Percentiles rank a stretch among this genome's conserved stretches.
These are phyloP conservation scores for Akabosia matsudoensis DNA, from an alignment of 1,140 invertebrate genomes.

Conservation along the genomic window DNA sequence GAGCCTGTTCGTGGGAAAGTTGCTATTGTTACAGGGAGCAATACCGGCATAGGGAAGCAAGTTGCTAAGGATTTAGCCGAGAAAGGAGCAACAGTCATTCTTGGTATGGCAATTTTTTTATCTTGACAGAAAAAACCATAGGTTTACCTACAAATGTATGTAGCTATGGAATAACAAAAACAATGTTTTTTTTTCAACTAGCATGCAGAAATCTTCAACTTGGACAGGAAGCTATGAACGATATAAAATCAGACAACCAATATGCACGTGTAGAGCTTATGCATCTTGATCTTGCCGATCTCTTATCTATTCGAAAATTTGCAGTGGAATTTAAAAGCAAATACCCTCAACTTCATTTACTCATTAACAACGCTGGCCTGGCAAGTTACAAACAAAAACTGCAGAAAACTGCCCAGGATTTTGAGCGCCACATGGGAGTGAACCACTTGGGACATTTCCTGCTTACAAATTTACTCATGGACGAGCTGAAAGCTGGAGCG, in stretches of 20 bases:
- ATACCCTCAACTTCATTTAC: conserved; percentile 64
- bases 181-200: neutral
- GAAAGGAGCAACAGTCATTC: conserved; percentile 29
- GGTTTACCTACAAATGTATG: too few relatives aligned
- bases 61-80: conserved; percentile 27
- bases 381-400: conserved; percentile 36
- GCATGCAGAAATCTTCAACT: neutral
- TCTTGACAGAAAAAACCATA: too few relatives aligned
- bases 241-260: neutral
- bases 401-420: conserved; percentile 53
- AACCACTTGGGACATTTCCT: conserved; percentile 56
- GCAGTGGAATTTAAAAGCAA: conserved; percentile 60
- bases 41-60: conserved; percentile 21
- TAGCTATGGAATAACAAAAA: neutral
- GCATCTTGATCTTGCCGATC: conserved; percentile 66
- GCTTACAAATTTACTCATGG: conserved; percentile 55
- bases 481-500: conserved; percentile 51
- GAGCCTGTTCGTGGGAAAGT: neutral
- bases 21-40: neutral
- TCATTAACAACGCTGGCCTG: conserved; percentile 75
- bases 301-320: conserved; percentile 69
- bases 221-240: neutral
- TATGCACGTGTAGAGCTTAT: conserved; percentile 54
- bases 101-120: too few relatives aligned
- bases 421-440: conserved; percentile 52